A percentile compares a stretch with the other conserved stretches of the same genome.
These are phyloP conservation scores for Eucriotettix oculatus DNA, from an alignment of 2,888 invertebrate species.

Conservation along the genomic window DNA sequence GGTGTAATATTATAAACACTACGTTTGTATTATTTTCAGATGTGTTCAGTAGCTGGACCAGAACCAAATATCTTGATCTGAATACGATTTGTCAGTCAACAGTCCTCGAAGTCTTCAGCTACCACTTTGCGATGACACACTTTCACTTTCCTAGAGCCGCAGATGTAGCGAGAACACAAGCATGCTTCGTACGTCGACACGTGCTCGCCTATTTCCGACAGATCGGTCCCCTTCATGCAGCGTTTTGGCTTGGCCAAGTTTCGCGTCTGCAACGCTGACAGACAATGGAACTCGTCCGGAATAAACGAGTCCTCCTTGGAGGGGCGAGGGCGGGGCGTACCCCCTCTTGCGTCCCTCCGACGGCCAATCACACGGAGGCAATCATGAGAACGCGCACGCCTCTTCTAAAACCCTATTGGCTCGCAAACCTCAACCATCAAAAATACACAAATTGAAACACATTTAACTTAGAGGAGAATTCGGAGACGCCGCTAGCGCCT, in stretches of 20 bases:
- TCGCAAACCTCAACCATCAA: constrained; percentile 6
- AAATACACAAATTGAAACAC: constrained; percentile 13
- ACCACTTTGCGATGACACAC: background rate
- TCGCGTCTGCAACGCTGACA: background rate
- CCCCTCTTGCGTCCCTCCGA: background rate
- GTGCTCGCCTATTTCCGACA: background rate
- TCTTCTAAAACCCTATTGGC: constrained; percentile 9
- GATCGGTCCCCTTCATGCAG: no score
- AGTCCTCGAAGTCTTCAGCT: background rate
- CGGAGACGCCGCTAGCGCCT: constrained; percentile 8
- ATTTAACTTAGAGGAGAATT: constrained; percentile 11
- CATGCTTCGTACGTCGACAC: background rate
- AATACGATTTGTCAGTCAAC: background rate
- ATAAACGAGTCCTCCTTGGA: background rate
- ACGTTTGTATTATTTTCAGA: background rate
- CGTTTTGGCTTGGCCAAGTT: no score
- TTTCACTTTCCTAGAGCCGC: background rate
- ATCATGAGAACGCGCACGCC: constrained; percentile 6
- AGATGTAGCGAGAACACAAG: background rate
- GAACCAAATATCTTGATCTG: no score
- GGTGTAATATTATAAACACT: background rate
- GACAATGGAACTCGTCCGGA: background rate
- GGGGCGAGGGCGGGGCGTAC: background rate
- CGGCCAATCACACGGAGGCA: constrained; percentile 7
- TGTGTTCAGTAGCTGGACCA: no score